Evolutionary conservation across 2,888 invertebrate genomes (phyloP).

Genomic region (Tenthredo distinguenda): DNA sequence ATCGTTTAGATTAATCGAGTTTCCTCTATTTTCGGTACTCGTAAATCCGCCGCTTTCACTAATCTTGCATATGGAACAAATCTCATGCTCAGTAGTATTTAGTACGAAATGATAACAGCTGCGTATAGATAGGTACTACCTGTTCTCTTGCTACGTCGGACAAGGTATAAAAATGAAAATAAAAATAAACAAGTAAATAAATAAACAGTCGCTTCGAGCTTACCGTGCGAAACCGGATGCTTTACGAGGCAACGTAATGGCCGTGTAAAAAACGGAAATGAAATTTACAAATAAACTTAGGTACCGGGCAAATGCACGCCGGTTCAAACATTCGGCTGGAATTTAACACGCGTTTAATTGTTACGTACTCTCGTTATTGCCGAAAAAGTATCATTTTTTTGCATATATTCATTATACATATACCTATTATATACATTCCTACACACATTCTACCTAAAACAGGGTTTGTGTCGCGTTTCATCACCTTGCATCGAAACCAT

Average conservation of each 20-base stretch:
- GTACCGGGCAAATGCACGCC: background rate
- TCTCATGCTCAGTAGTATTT: constrained; percentile 31
- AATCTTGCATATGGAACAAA: constrained; percentile 27
- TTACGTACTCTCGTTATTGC: constrained; percentile 21
- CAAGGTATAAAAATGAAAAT: background rate
- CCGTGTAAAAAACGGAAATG: background rate
- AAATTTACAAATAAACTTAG: constrained; percentile 32
- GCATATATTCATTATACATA: background rate
- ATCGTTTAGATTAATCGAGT: constrained; percentile 34
- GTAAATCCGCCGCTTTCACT: constrained; percentile 30
- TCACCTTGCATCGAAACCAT: constrained; percentile 5
- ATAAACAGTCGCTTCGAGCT: constrained; percentile 28
- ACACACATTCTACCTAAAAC: background rate
- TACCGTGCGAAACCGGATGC: constrained; percentile 4
- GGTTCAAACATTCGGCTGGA: background rate
- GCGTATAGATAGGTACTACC: background rate
- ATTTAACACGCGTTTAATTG: background rate
- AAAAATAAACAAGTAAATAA: background rate
- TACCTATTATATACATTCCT: background rate
- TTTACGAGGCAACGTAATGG: constrained; percentile 36
- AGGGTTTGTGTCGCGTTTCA: constrained; percentile 23
- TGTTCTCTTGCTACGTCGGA: background rate
- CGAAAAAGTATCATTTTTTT: constrained; percentile 29
- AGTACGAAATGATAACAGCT: constrained; percentile 32
- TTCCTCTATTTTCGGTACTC: constrained; percentile 14